Conservation (phyloP, 2,888 invertebrate species). For the Ochlodes sylvanus region DNA sequence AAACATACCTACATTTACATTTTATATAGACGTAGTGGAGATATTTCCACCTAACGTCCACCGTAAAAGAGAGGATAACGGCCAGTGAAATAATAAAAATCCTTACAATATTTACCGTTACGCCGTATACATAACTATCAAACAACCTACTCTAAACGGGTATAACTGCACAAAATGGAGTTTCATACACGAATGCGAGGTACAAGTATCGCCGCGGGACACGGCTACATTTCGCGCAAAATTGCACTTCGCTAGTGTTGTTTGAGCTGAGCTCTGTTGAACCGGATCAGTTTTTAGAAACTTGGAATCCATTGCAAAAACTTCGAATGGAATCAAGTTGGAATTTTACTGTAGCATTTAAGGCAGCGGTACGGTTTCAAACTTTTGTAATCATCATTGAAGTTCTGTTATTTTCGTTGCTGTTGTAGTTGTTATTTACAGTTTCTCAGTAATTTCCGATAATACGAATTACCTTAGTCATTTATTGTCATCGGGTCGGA, state of each 20-base stretch:
- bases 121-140: neutral
- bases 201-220: conserved; percentile 37
- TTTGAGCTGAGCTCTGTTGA: conserved; percentile 17
- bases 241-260: conserved; percentile 35
- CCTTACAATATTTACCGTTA: conserved; percentile 13
- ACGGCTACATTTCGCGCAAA: conserved; percentile 24
- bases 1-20: no score
- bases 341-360: conserved; percentile 9
- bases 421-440: neutral
- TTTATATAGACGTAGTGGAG: no score
- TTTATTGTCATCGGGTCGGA: no score
- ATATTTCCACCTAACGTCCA: no score
- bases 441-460: no score
- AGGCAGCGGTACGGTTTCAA: neutral
- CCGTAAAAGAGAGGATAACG: no score
- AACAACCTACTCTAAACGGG: conserved; percentile 23
- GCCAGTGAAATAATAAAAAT: neutral
- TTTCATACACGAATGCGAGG: conserved; percentile 33
- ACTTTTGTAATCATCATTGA: conserved; percentile 7
- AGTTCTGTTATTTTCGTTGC: neutral
- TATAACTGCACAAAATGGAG: conserved; percentile 33
- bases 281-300: conserved; percentile 25
- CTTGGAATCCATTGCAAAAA: conserved; percentile 24
- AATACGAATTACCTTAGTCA: no score
- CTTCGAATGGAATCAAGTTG: conserved; percentile 5